These are phyloP conservation scores for Papilio polyxenes DNA, from an alignment of 1,140 invertebrate genomes.

Conservation along the genomic window DNA sequence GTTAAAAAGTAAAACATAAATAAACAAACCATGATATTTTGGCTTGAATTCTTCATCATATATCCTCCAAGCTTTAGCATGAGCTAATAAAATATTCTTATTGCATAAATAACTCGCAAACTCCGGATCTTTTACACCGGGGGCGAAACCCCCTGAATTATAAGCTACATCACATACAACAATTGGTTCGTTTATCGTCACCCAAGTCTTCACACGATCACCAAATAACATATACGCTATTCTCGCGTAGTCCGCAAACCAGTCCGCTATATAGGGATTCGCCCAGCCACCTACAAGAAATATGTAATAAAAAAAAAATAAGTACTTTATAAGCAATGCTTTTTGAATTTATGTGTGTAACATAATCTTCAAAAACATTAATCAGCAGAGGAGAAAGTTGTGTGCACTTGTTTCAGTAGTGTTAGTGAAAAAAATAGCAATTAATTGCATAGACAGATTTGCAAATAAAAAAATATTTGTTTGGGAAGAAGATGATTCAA, in stretches of 20 bases:
- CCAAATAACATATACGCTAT: conserved; percentile 81
- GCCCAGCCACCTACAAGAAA: conserved; percentile 81
- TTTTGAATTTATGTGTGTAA: too few species aligned
- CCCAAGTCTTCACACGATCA: conserved; percentile 83
- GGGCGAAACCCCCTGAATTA: conserved; percentile 73
- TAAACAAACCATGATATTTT: conserved; percentile 63
- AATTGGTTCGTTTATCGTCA: conserved; percentile 85
- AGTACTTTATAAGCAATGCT: too few species aligned
- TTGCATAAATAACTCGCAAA: conserved; percentile 77
- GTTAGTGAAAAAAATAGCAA: background rate
- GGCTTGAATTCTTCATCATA: conserved; percentile 71
- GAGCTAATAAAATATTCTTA: conserved; percentile 81
- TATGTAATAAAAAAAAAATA: background rate
- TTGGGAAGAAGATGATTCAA: too few species aligned
- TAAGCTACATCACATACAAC: conserved; percentile 81
- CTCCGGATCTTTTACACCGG: conserved; percentile 69
- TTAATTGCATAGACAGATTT: conserved; percentile 10
- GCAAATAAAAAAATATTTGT: conserved; percentile 39
- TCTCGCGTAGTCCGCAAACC: conserved; percentile 83
- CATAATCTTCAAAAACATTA: too few species aligned
- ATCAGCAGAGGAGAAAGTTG: too few species aligned
- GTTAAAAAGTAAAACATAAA: too few species aligned
- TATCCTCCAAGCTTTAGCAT: conserved; percentile 82
- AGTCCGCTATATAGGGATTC: conserved; percentile 82
- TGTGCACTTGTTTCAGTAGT: background rate